Percentiles rank a stretch among this genome's conserved stretches.
phyloP scores from a whole-genome alignment of 2,113 vertebrate species.

The Cranoglanis bouderius region DNA sequence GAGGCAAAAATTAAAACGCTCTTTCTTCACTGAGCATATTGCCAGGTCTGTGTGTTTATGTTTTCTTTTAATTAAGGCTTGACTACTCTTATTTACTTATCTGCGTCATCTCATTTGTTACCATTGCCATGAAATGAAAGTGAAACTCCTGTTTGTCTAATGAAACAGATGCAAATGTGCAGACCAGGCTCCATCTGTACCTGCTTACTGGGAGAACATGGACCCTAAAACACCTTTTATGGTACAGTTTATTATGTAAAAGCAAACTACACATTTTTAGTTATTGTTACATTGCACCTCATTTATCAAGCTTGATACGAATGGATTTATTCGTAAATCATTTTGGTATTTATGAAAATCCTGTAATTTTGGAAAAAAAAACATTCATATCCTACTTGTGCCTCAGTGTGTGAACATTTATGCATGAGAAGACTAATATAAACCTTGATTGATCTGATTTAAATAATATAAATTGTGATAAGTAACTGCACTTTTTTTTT shows the following conservation, averaged over 20 bases:
- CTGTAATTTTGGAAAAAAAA: background rate
- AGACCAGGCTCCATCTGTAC: background rate
- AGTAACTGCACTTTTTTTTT: background rate
- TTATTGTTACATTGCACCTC: background rate
- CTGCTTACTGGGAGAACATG: conserved; percentile 55
- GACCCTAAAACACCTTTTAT: conserved; percentile 14
- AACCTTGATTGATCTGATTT: background rate
- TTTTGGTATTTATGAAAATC: background rate
- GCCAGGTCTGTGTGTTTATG: background rate
- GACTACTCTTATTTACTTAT: background rate
- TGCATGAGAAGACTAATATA: background rate
- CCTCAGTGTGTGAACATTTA: background rate
- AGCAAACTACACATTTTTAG: background rate
- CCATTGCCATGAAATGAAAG: conserved; percentile 53
- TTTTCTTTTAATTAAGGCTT: background rate
- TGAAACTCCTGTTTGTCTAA: conserved; percentile 53
- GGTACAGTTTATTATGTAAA: conserved; percentile 2
- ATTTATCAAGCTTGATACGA: background rate
- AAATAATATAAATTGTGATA: background rate
- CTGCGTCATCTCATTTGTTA: background rate
- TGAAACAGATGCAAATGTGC: conserved; percentile 49
- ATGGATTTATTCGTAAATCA: background rate
- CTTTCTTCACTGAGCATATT: background rate
- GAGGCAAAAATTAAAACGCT: background rate
- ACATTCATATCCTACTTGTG: background rate